Conservation (phyloP, 1,140 invertebrate genomes). For the Lucilia sericata region DNA sequence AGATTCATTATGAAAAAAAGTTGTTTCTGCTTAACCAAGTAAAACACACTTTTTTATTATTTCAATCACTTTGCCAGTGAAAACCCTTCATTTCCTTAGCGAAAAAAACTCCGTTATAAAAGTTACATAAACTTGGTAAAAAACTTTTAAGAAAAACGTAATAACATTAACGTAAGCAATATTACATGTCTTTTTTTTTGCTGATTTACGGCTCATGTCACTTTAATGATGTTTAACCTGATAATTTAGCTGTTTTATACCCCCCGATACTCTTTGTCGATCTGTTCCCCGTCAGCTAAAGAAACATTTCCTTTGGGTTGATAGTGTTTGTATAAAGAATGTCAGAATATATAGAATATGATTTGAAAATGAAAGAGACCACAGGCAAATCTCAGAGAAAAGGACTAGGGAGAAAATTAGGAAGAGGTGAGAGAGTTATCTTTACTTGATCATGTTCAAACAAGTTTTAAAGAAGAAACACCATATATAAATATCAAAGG, state of each 20-base stretch:
- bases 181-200: neutral
- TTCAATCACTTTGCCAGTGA: neutral
- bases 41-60: neutral
- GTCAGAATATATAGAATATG: too few species aligned
- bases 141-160: neutral
- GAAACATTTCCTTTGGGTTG: neutral
- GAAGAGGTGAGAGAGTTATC: too few species aligned
- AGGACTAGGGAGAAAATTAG: too few species aligned
- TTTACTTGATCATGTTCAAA: too few species aligned
- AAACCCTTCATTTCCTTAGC: neutral
- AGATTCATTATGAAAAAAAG: neutral
- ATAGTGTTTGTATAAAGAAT: too few species aligned
- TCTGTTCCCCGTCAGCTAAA: too few species aligned
- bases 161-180: neutral
- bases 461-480: too few species aligned
- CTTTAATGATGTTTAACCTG: constrained; percentile 27
- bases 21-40: neutral
- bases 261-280: too few species aligned
- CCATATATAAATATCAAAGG: too few species aligned
- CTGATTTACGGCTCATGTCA: neutral
- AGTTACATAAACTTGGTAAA: neutral
- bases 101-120: neutral
- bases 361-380: too few species aligned
- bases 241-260: neutral
- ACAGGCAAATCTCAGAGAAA: too few species aligned